These are phyloP conservation scores for Tolmerus cingulatus DNA, from an alignment of 2,888 invertebrate genomes.

Conservation along the genomic window DNA sequence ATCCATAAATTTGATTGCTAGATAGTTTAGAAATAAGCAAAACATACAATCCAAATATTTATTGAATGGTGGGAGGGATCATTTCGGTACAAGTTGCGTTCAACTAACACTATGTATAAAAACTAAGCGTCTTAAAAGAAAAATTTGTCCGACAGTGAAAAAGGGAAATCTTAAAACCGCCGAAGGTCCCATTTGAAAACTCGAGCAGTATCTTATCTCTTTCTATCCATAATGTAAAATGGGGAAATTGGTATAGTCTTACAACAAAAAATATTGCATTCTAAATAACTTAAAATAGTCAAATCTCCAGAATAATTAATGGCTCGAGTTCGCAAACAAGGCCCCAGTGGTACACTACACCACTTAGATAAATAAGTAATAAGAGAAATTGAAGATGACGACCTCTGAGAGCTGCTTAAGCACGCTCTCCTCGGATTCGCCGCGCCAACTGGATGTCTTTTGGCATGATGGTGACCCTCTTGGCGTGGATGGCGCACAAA, in stretches of 20 bases:
- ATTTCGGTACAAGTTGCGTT: not conserved
- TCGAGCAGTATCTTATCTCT: not conserved
- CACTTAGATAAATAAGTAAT: not conserved
- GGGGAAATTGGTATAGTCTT: not conserved
- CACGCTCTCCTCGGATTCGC: slow-evolving; percentile 95
- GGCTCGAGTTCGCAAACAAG: not conserved
- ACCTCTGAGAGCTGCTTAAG: slow-evolving; percentile 68
- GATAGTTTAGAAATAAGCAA: not conserved
- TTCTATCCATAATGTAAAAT: not conserved
- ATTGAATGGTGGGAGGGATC: not conserved
- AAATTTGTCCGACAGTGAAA: not conserved
- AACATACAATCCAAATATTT: not conserved
- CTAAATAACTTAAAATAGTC: not conserved
- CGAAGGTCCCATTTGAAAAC: not conserved
- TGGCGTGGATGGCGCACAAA: slow-evolving; percentile 96
- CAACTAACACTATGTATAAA: not conserved
- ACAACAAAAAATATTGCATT: not conserved
- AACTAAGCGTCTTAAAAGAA: not conserved
- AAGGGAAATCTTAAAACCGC: not conserved
- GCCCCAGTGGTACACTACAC: not conserved
- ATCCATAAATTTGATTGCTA: no score
- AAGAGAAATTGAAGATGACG: not conserved
- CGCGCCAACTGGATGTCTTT: slow-evolving; percentile 96
- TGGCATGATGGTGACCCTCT: slow-evolving; percentile 97
- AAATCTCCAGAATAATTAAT: not conserved